Base-by-base conservation (phyloP, 1,140 invertebrate genomes). In the Thaumatotibia leucotreta region DNA sequence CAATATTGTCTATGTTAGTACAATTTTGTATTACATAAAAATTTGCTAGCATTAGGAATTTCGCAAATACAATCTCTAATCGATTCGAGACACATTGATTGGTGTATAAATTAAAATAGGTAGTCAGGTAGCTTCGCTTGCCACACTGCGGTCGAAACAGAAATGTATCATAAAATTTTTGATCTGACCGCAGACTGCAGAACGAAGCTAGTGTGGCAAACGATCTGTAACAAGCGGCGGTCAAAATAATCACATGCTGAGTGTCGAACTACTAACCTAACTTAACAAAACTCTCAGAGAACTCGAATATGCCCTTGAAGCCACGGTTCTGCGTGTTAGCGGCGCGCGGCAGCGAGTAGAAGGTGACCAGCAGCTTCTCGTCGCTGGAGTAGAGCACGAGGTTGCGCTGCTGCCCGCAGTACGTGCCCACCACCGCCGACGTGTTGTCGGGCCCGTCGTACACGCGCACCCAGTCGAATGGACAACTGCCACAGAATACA, bases 331-430 rank as follows among this genome's bases (percentile, higher is more conserved):
- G 97, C 69, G 96, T 96, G 88, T 97, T 97, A 74, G 97, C 96
- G 78, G 96, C 96, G 83, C 97, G 93, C 81, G 96, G 94, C 70
- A 98, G 93, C 67, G 97, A 98, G 83, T 94, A 95, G 93, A 99
- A 99, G 72, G 96, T 94, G 75, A 99, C 95, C 78, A 97, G 95
- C 70, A 99, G 93, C 70, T 95, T 94, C 81, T 97, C 95, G 80
- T 96, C 94, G 73, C 97, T 98, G 72, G 98, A 99, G 92, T 98
- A 99, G 58, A 99, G 93, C 74, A 98, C 96, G 82, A 99, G 93
- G 92, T 98, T 98, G 80, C 97, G 94, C 92, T 99, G 97, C 92
- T 99, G 98, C 70, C 98, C 98, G 92, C 99, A 99, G 90, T 99
- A 99, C 65, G 97, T 99, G 76, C 97, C 97, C 83, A 99, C 99